phyloP scores from a whole-genome alignment of 1,140 invertebrate species.

The Anastrepha ludens region DNA sequence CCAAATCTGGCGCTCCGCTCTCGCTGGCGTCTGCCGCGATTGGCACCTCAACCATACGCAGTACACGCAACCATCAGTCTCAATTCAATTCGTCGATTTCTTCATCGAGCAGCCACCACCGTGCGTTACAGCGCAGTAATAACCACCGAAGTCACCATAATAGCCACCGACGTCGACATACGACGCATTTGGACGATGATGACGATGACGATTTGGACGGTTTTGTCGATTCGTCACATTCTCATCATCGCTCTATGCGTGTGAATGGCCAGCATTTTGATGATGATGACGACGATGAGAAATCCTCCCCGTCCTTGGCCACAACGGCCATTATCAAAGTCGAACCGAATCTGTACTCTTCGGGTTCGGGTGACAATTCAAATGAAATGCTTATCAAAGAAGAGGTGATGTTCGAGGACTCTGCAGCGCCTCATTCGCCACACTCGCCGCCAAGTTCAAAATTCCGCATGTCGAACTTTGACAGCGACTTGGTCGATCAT shows the following conservation, averaged over 20 bases:
- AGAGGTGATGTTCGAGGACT: conserved; percentile 71
- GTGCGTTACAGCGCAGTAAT: conserved; percentile 67
- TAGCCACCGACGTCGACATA: conserved; percentile 67
- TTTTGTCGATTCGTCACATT: conserved; percentile 56
- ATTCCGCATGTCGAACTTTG: conserved; percentile 72
- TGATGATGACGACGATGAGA: conserved; percentile 72
- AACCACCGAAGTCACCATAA: conserved; percentile 71
- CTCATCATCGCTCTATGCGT: conserved; percentile 59
- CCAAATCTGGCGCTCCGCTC: conserved; percentile 67
- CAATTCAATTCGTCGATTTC: conserved; percentile 57
- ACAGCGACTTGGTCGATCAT: conserved; percentile 70
- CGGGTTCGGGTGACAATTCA: conserved; percentile 71
- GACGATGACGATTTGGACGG: conserved; percentile 63
- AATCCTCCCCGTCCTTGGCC: conserved; percentile 73
- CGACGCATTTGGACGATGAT: conserved; percentile 69
- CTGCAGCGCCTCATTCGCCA: conserved; percentile 65
- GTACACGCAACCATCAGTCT: conserved; percentile 69
- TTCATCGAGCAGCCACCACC: conserved; percentile 56
- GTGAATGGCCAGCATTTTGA: conserved; percentile 66
- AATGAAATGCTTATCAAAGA: conserved; percentile 73
- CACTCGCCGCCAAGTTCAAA: conserved; percentile 71
- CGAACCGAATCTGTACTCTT: conserved; percentile 72
- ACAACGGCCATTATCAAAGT: conserved; percentile 71
- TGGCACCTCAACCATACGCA: conserved; percentile 69
- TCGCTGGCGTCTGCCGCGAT: conserved; percentile 68